A percentile compares a stretch with the other conserved stretches of the same genome.
These are phyloP conservation scores for Notamacropus eugenii DNA, from an alignment of 2,797 vertebrate species.

Conservation along the genomic window DNA sequence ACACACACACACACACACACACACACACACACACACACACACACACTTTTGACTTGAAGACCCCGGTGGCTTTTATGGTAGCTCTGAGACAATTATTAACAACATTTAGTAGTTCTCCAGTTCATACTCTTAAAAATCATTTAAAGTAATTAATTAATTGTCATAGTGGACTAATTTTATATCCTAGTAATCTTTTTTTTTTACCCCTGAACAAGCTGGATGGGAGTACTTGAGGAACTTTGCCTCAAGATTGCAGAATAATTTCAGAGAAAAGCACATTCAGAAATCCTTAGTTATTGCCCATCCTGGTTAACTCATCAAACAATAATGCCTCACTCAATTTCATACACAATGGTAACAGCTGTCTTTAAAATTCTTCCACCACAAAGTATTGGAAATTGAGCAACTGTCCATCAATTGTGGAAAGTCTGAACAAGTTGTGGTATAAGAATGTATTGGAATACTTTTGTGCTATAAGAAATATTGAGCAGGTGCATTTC, in stretches of 20 bases:
- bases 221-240: background rate
- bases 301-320: background rate
- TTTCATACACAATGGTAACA: background rate
- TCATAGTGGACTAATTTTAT: background rate
- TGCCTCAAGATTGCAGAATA: background rate
- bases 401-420: no score
- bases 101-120: slow-evolving; percentile 1
- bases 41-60: no score
- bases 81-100: background rate
- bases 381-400: no score
- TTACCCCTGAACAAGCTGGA: background rate
- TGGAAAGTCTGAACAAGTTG: no score
- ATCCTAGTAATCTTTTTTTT: background rate
- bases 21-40: no score
- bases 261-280: background rate
- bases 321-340: background rate
- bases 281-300: background rate
- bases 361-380: no score
- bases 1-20: no score
- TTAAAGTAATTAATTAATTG: slow-evolving; percentile 37
- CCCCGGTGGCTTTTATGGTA: background rate
- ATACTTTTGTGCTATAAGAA: no score
- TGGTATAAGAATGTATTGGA: no score
- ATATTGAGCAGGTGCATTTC: no score
- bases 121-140: slow-evolving; percentile 34